Conservation (phyloP, 30 jellyfish, hydroid and myxozoan species). For the Sanderia malayensis region DNA sequence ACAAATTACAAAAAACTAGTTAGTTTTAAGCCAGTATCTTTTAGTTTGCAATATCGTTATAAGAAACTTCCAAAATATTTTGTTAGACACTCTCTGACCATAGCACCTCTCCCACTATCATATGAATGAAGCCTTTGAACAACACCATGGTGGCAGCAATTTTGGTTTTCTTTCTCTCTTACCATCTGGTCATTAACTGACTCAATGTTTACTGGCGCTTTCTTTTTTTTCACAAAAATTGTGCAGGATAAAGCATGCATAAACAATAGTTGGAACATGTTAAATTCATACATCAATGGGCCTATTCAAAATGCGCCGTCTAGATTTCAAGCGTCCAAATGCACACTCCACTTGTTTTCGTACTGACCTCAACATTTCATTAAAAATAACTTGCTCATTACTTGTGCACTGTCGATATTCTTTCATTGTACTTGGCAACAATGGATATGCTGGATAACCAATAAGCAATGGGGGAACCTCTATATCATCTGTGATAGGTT, state of each 20-base stretch:
- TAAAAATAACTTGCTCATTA: no score
- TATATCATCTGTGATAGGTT: no score
- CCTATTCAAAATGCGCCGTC: conserved; percentile 46
- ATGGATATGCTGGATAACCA: no score
- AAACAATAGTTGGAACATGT: conserved; percentile 23
- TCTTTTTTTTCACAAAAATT: conserved; percentile 50
- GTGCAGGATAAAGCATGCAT: conserved; percentile 71
- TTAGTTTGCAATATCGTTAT: not conserved
- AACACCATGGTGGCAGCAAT: conserved; percentile 18
- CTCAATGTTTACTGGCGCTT: conserved; percentile 15
- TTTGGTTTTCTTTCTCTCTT: conserved; percentile 8
- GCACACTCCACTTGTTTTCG: no score
- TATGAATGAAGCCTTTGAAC: not conserved
- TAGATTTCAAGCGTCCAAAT: conserved; percentile 47
- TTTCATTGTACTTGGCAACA: no score
- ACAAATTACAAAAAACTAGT: not conserved
- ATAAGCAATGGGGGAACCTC: no score
- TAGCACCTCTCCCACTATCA: not conserved
- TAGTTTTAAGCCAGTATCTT: no score
- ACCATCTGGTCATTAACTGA: conserved; percentile 4
- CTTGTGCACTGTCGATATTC: no score
- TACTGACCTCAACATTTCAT: no score
- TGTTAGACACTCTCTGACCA: not conserved
- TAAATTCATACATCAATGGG: conserved; percentile 31
- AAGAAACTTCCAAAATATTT: not conserved